These are phyloP conservation scores for Aphelinus atriplicis DNA, from an alignment of 1,140 invertebrate genomes.

Conservation along the genomic window DNA sequence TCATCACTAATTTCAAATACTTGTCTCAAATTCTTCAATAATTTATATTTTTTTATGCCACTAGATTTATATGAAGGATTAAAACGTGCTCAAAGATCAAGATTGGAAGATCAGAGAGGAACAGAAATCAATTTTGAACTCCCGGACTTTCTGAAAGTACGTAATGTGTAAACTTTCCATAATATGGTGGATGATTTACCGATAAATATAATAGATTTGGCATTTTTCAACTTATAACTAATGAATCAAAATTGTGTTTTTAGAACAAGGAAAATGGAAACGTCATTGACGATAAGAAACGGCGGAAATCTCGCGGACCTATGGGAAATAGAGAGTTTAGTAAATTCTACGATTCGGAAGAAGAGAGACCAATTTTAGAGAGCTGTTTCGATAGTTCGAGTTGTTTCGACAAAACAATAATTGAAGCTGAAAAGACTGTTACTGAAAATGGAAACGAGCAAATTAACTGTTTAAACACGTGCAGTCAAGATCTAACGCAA, in stretches of 20 bases:
- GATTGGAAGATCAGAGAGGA: constrained; percentile 84
- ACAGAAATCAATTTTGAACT: constrained; percentile 84
- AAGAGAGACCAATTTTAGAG: constrained; percentile 50
- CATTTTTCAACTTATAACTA: too few relatives aligned
- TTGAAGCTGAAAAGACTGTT: constrained; percentile 58
- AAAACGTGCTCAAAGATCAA: constrained; percentile 77
- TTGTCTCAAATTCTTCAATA: constrained; percentile 3
- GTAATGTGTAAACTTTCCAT: too few relatives aligned
- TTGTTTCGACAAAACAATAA: constrained; percentile 53
- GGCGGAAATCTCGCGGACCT: constrained; percentile 51
- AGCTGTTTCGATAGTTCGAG: constrained; percentile 34
- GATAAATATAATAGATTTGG: too few relatives aligned
- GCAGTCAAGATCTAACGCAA: constrained; percentile 27
- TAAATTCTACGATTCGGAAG: constrained; percentile 60
- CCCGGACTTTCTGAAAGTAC: constrained; percentile 80
- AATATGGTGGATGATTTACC: too few relatives aligned
- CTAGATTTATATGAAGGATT: constrained; percentile 79
- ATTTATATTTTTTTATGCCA: constrained; percentile 42
- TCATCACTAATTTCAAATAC: constrained; percentile 9
- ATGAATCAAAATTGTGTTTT: constrained; percentile 39
- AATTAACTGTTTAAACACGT: constrained; percentile 13
- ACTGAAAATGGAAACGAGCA: constrained; percentile 51
- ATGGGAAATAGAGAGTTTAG: constrained; percentile 53
- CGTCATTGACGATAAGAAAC: constrained; percentile 54
- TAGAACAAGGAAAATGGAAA: constrained; percentile 65